phyloP scores from a whole-genome alignment of 2,888 invertebrate species.

The Eugnorisma glareosa region DNA sequence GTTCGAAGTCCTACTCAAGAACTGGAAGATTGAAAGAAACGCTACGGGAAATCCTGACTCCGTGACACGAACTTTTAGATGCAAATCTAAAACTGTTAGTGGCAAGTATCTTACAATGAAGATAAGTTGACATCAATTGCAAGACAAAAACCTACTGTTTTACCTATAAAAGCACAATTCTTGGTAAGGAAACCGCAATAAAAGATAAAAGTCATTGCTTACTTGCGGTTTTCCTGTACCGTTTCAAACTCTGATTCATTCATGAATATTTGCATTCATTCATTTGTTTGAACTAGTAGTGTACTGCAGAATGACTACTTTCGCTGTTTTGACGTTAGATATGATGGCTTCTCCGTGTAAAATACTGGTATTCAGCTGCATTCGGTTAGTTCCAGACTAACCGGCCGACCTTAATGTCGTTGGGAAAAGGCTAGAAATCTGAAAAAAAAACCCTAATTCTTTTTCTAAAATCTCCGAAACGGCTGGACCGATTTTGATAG shows the following conservation, averaged over 20 bases:
- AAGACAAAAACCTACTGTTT: neutral
- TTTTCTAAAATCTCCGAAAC: too few relatives aligned
- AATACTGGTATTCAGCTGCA: too few relatives aligned
- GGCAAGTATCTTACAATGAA: neutral
- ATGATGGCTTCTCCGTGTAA: too few relatives aligned
- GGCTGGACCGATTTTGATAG: too few relatives aligned
- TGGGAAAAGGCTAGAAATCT: too few relatives aligned
- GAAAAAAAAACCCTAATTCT: too few relatives aligned
- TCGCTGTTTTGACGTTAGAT: too few relatives aligned
- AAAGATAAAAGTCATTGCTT: slow-evolving; percentile 34
- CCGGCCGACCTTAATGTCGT: too few relatives aligned
- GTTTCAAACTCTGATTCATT: slow-evolving; percentile 44
- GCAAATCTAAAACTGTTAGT: neutral
- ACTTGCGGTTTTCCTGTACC: slow-evolving; percentile 45
- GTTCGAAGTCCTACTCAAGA: neutral
- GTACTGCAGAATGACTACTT: neutral
- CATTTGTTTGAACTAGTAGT: neutral
- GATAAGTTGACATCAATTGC: neutral
- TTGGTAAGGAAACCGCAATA: slow-evolving; percentile 34
- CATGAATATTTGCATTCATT: slow-evolving; percentile 22
- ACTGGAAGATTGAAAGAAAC: too few relatives aligned
- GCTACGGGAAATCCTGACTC: neutral
- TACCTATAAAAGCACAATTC: neutral
- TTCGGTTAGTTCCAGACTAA: too few relatives aligned
- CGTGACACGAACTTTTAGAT: neutral